These are phyloP conservation scores for Mystacornis crossleyi DNA, from an alignment of 2,113 vertebrate species.

Conservation along the genomic window DNA sequence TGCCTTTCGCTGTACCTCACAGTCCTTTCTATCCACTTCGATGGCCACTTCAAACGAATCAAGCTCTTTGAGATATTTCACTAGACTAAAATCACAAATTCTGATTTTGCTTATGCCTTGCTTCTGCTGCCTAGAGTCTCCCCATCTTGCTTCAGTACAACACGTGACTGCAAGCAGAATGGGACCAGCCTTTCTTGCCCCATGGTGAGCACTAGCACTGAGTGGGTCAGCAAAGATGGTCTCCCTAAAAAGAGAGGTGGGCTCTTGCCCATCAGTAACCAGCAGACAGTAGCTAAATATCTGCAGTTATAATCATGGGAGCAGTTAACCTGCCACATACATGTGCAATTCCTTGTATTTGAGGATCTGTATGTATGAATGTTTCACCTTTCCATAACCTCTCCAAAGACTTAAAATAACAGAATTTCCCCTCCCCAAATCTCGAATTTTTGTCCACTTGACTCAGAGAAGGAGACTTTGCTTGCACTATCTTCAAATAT, in stretches of 20 bases:
- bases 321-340: background rate
- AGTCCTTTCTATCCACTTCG: background rate
- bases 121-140: background rate
- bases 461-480: background rate
- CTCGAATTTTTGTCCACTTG: background rate
- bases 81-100: background rate
- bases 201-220: background rate
- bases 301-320: background rate
- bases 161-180: background rate
- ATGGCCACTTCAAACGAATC: background rate
- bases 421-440: background rate
- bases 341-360: background rate
- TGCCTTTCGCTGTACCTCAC: background rate
- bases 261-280: background rate
- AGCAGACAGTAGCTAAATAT: background rate
- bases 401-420: background rate
- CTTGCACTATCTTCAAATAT: constrained; percentile 18
- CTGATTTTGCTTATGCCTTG: background rate
- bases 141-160: background rate
- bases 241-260: background rate
- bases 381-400: background rate
- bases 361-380: background rate
- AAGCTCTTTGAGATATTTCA: constrained; percentile 12
- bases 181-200: background rate
- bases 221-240: background rate